Conservation (phyloP, 2,113 vertebrate species). For the Isichthys henryi region DNA sequence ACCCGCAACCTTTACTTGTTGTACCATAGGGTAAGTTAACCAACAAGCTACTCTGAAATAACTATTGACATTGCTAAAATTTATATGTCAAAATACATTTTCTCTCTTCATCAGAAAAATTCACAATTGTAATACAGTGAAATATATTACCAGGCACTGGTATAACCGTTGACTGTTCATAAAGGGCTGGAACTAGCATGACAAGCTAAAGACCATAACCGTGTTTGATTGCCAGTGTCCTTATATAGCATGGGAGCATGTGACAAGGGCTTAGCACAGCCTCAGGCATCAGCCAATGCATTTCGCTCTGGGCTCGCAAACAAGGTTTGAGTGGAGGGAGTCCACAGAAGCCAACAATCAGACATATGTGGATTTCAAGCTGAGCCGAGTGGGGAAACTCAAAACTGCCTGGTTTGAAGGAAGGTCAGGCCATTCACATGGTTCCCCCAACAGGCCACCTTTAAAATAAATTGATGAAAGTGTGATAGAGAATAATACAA, state of each 20-base stretch:
- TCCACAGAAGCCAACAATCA: background rate
- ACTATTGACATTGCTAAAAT: background rate
- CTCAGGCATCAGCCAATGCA: background rate
- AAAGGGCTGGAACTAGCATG: background rate
- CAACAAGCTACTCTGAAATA: background rate
- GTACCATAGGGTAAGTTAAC: background rate
- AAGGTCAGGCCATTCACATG: conserved; percentile 31
- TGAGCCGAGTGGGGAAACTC: background rate
- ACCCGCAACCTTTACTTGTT: background rate
- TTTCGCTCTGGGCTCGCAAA: background rate
- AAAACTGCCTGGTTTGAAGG: conserved; percentile 5
- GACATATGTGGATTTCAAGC: background rate
- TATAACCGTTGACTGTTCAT: background rate
- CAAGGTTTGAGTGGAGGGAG: background rate
- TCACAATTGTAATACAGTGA: background rate
- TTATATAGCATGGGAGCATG: background rate
- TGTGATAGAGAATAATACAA: background rate
- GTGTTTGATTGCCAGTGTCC: background rate
- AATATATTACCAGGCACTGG: background rate
- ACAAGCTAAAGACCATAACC: background rate
- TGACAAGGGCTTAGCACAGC: background rate
- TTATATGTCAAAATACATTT: background rate
- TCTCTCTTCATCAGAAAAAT: background rate
- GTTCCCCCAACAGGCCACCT: conserved; percentile 20
- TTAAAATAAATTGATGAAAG: background rate